These are phyloP conservation scores for Umimayanthus chanpuru DNA, from an alignment of 92 coral and sea anemone genomes.

Conservation along the genomic window DNA sequence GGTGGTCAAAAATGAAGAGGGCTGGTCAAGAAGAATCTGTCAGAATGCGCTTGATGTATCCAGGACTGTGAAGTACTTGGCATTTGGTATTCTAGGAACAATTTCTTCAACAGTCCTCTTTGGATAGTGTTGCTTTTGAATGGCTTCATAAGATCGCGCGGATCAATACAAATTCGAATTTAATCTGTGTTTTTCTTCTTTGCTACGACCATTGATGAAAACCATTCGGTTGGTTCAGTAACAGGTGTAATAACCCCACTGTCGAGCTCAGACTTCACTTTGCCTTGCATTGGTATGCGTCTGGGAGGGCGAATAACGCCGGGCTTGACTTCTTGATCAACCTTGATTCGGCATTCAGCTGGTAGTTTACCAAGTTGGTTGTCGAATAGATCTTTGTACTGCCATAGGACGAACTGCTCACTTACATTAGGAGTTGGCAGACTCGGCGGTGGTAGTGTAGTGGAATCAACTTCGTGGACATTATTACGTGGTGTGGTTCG, in stretches of 20 bases:
- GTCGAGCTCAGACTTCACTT: constrained; percentile 47
- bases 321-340: constrained; percentile 43
- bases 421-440: too few relatives aligned
- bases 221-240: constrained; percentile 30
- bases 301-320: constrained; percentile 51
- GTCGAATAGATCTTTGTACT: too few relatives aligned
- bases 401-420: too few relatives aligned
- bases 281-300: constrained; percentile 43
- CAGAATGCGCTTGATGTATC: constrained; percentile 50
- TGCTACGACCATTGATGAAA: constrained; percentile 35
- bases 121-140: constrained; percentile 38
- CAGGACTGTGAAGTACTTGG: constrained; percentile 41
- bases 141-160: constrained; percentile 36
- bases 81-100: constrained; percentile 36
- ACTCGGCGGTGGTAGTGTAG: not conserved
- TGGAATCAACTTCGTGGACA: not conserved
- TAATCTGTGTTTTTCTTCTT: constrained; percentile 48
- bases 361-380: constrained; percentile 24
- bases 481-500: not conserved
- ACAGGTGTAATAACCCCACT: constrained; percentile 15
- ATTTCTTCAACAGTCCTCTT: constrained; percentile 45
- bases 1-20: constrained; percentile 39
- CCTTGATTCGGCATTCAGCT: constrained; percentile 37
- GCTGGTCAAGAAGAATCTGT: constrained; percentile 35
- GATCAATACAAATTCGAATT: constrained; percentile 36